phyloP scores from a whole-genome alignment of 2,797 vertebrate genomes.

The Enteromius fasciolatus region DNA sequence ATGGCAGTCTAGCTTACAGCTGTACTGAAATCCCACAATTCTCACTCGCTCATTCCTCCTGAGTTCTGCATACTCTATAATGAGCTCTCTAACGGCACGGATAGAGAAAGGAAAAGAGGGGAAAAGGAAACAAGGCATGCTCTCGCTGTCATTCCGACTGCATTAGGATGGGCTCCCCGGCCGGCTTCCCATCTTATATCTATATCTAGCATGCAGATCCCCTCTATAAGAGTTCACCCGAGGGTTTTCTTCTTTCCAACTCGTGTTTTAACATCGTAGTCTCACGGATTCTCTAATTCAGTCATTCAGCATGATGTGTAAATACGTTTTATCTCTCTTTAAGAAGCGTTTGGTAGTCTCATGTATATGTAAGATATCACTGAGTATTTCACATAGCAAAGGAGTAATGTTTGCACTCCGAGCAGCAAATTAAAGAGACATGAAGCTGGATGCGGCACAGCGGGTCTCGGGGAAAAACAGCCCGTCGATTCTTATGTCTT shows the following conservation, averaged over 20 bases:
- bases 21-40: constrained; percentile 19
- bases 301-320: constrained; percentile 31
- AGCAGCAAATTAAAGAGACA: constrained; percentile 68
- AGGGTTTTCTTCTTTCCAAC: constrained; percentile 14
- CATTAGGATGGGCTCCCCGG: not conserved
- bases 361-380: constrained; percentile 37
- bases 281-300: not conserved
- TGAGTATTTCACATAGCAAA: constrained; percentile 26
- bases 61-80: constrained; percentile 39
- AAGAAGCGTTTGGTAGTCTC: not conserved
- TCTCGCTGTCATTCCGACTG: constrained; percentile 23
- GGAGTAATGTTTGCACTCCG: constrained; percentile 42
- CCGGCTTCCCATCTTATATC: not conserved
- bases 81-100: constrained; percentile 50
- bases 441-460: constrained; percentile 77
- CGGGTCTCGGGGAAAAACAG: constrained; percentile 72
- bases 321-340: constrained; percentile 27
- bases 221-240: not conserved
- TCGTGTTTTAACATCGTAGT: constrained; percentile 5
- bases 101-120: constrained; percentile 21
- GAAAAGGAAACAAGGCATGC: constrained; percentile 23
- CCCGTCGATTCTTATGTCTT: constrained; percentile 78
- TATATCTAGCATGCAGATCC: constrained; percentile 17
- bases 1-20: constrained; percentile 31
- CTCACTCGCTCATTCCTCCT: constrained; percentile 16